A percentile compares a stretch with the other conserved stretches of the same genome.
Conservation (phyloP, 2,888 invertebrate genomes). For the Pseudococcus longispinus region DNA sequence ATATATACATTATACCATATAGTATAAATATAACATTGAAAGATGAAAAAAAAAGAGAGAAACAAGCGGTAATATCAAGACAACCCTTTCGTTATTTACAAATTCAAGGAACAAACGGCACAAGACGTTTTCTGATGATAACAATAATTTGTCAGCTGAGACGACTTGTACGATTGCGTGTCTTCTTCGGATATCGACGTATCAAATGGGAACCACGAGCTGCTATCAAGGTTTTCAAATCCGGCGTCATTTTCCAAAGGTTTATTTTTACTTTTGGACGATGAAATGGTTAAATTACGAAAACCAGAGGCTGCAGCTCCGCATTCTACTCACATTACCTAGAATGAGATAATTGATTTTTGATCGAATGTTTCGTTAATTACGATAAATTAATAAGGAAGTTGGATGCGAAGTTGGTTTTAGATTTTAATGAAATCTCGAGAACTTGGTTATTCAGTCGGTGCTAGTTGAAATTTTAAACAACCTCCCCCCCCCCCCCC, state of each 20-base stretch:
- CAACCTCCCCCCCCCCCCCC: no score
- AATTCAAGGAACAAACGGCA: constrained; percentile 61
- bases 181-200: constrained; percentile 53
- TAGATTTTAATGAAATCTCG: no score
- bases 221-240: background rate
- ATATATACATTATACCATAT: background rate
- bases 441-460: no score
- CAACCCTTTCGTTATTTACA: constrained; percentile 58
- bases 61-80: constrained; percentile 36
- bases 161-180: background rate
- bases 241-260: background rate
- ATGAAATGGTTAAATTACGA: constrained; percentile 50
- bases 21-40: background rate
- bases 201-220: constrained; percentile 58
- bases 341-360: constrained; percentile 59
- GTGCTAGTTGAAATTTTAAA: no score
- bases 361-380: background rate
- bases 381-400: background rate
- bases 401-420: background rate
- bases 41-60: background rate
- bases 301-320: constrained; percentile 62
- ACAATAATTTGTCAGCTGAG: constrained; percentile 55
- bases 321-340: constrained; percentile 68
- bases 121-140: constrained; percentile 60
- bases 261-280: constrained; percentile 49